Evolutionary conservation across 2,797 vertebrate species (phyloP).

Genomic region (Trematomus bernacchii): DNA sequence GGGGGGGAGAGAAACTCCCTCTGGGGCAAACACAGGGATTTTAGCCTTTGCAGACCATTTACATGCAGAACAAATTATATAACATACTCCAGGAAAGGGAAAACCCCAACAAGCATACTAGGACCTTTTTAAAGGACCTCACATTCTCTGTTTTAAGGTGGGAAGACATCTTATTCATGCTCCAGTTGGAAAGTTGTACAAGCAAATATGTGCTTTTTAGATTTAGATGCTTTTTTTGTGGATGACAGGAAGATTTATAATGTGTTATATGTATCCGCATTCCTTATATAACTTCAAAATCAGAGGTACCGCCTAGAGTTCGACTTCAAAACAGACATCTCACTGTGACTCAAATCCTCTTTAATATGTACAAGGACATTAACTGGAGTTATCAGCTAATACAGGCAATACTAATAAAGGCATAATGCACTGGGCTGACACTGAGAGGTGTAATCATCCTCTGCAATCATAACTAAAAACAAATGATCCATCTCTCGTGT

Average conservation of each 20-base stretch:
- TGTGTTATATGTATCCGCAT: background rate
- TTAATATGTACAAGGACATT: slow-evolving; percentile 1
- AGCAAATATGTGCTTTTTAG: too few relatives aligned
- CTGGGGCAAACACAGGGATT: too few relatives aligned
- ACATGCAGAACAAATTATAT: too few relatives aligned
- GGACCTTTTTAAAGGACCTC: too few relatives aligned
- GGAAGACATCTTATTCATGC: background rate
- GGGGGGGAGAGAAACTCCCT: too few relatives aligned
- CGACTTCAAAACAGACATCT: background rate
- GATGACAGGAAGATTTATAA: slow-evolving; percentile 11
- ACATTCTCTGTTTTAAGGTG: background rate
- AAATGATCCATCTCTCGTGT: slow-evolving; percentile 18
- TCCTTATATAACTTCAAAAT: background rate
- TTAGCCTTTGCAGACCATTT: too few relatives aligned
- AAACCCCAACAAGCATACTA: too few relatives aligned
- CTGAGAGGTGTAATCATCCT: slow-evolving; percentile 13
- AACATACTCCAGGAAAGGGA: too few relatives aligned
- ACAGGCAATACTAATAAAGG: slow-evolving; percentile 11
- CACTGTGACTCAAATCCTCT: background rate
- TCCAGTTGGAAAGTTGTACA: too few relatives aligned
- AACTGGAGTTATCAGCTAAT: background rate
- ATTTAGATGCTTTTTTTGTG: too few relatives aligned
- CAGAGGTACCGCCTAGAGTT: background rate
- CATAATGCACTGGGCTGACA: slow-evolving; percentile 6
- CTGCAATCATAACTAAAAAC: slow-evolving; percentile 5